Evolutionary conservation across 2,888 invertebrate genomes (phyloP).

Genomic region (Linyphia triangularis): DNA sequence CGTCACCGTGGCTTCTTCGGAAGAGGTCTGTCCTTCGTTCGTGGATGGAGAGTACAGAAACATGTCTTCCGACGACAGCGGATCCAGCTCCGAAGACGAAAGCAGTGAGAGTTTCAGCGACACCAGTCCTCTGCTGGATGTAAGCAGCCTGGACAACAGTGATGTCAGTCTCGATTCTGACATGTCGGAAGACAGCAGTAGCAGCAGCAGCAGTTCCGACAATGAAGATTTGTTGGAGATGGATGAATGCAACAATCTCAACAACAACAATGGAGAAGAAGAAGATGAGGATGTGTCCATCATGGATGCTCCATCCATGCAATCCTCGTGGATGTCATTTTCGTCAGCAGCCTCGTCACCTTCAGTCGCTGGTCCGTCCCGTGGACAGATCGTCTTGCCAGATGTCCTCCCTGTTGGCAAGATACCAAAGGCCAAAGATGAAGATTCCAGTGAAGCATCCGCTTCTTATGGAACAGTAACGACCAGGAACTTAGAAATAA

Average conservation of each 20-base stretch:
- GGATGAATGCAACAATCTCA: constrained; percentile 43
- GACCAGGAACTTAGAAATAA: constrained; percentile 55
- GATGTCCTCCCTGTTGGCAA: constrained; percentile 66
- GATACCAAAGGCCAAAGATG: constrained; percentile 39
- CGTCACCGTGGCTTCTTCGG: constrained; percentile 58
- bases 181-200: constrained; percentile 53
- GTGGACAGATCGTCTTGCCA: constrained; percentile 52
- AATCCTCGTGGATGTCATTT: constrained; percentile 67
- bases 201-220: constrained; percentile 51
- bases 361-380: constrained; percentile 39
- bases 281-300: constrained; percentile 58
- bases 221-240: not conserved
- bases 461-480: constrained; percentile 34
- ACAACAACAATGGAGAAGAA: constrained; percentile 46
- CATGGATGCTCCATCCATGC: constrained; percentile 55
- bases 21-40: constrained; percentile 41
- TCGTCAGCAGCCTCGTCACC: constrained; percentile 59
- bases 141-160: constrained; percentile 65
- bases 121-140: constrained; percentile 70
- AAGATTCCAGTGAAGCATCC: constrained; percentile 35
- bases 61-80: constrained; percentile 66
- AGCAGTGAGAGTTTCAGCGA: constrained; percentile 69
- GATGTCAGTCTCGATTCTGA: constrained; percentile 64
- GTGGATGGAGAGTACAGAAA: constrained; percentile 67
- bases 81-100: constrained; percentile 65